Evolutionary conservation across 2,888 invertebrate species (phyloP).

Genomic region (Axea sp.): DNA sequence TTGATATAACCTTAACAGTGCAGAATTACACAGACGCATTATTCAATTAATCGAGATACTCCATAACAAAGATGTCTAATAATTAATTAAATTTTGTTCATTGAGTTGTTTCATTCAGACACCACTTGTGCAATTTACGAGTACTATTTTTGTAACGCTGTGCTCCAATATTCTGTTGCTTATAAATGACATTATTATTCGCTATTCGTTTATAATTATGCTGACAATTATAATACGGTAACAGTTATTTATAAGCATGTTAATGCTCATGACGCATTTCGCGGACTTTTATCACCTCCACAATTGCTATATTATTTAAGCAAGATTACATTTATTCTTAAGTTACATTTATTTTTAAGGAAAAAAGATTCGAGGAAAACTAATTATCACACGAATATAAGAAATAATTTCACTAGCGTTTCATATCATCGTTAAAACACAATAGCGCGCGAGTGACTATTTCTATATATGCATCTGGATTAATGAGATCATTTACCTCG

Average conservation of each 20-base stretch:
- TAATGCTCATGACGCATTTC: slow-evolving; percentile 11
- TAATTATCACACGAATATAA: too few relatives aligned
- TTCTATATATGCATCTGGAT: slow-evolving; percentile 35
- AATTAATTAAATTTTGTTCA: slow-evolving; percentile 34
- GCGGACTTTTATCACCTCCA: slow-evolving; percentile 12
- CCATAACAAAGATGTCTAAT: slow-evolving; percentile 18
- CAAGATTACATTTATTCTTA: too few relatives aligned
- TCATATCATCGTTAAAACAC: too few relatives aligned
- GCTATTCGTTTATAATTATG: slow-evolving; percentile 37
- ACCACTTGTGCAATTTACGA: slow-evolving; percentile 34
- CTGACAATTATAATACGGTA: slow-evolving; percentile 32
- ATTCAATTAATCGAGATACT: too few relatives aligned
- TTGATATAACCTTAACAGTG: too few relatives aligned
- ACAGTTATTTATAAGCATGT: slow-evolving; percentile 43
- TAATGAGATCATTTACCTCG: slow-evolving; percentile 55
- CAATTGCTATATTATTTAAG: too few relatives aligned
- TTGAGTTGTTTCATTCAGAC: slow-evolving; percentile 23
- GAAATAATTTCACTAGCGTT: too few relatives aligned
- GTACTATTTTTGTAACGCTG: slow-evolving; percentile 27
- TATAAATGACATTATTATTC: slow-evolving; percentile 50
- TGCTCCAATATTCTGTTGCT: slow-evolving; percentile 38
- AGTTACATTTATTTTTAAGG: too few relatives aligned
- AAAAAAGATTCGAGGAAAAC: too few relatives aligned
- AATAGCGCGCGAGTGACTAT: too few relatives aligned
- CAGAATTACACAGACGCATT: too few relatives aligned